Conservation (phyloP, 2,113 vertebrate species). For the Euleptes europaea region DNA sequence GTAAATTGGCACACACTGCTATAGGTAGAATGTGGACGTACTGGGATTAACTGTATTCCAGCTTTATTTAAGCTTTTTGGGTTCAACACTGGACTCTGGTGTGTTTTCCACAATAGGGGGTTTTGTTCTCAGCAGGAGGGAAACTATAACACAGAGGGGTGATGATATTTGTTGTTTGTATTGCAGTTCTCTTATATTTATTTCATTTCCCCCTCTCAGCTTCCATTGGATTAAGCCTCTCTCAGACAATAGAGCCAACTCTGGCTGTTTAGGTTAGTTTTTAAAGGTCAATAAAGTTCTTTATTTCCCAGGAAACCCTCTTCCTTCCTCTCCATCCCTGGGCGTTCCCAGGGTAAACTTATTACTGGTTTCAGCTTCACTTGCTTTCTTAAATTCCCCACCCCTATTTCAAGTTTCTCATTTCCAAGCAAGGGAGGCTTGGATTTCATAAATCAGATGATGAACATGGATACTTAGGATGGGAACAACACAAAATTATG, state of each 20-base stretch:
- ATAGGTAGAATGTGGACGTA: neutral
- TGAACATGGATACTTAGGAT: neutral
- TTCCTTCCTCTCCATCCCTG: slow-evolving; percentile 9
- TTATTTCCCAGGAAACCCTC: slow-evolving; percentile 15
- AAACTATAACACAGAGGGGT: neutral
- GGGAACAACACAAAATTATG: neutral
- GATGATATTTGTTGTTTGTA: slow-evolving; percentile 14
- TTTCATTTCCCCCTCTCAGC: slow-evolving; percentile 30
- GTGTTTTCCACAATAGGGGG: neutral
- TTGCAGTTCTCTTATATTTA: slow-evolving; percentile 24
- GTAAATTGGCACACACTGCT: neutral
- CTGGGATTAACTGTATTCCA: slow-evolving; percentile 6
- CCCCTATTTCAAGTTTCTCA: neutral
- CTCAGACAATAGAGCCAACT: slow-evolving; percentile 20
- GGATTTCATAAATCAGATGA: neutral
- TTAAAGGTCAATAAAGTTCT: slow-evolving; percentile 15
- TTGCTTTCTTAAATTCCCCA: neutral
- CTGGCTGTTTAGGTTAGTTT: slow-evolving; percentile 5
- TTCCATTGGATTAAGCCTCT: slow-evolving; percentile 21
- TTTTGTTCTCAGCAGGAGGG: slow-evolving; percentile 22
- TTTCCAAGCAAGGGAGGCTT: neutral
- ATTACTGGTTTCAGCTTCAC: slow-evolving; percentile 5
- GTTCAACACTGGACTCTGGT: neutral
- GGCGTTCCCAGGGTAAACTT: neutral
- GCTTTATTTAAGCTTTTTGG: neutral